phyloP scores from a whole-genome alignment of 2,113 vertebrate genomes.

The Nothocercus julius region DNA sequence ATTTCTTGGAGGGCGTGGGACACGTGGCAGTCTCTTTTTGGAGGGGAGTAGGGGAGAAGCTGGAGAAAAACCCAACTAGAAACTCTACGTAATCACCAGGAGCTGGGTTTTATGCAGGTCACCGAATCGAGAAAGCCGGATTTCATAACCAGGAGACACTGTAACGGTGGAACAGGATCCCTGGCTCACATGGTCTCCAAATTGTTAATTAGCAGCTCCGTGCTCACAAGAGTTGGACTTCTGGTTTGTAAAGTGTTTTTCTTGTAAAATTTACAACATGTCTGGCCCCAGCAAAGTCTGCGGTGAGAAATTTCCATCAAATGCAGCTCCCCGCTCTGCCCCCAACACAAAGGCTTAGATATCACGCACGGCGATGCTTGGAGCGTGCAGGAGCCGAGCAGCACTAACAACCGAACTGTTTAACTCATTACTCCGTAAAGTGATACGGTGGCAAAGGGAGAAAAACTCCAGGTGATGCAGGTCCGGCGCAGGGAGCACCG shows the following conservation, averaged over 20 bases:
- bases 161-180: not conserved
- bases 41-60: not conserved
- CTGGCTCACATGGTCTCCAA: not conserved
- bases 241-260: constrained; percentile 58
- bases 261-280: constrained; percentile 68
- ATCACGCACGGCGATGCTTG: fast-evolving
- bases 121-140: not conserved
- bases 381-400: not conserved
- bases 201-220: constrained; percentile 37
- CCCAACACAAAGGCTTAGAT: not conserved
- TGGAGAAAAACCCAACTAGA: not conserved
- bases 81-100: not conserved
- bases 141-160: not conserved
- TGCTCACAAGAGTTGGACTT: not conserved
- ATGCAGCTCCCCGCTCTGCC: not conserved
- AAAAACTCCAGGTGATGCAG: not conserved
- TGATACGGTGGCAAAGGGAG: not conserved
- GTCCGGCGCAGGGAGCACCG: not conserved
- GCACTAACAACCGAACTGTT: not conserved
- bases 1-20: not conserved
- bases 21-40: not conserved
- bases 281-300: constrained; percentile 63
- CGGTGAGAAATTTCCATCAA: constrained; percentile 42
- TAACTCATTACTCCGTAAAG: constrained; percentile 5
- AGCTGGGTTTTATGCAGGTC: not conserved